These are phyloP conservation scores for Coregonus ussuriensis DNA, from an alignment of 2,797 vertebrate genomes.

Conservation along the genomic window DNA sequence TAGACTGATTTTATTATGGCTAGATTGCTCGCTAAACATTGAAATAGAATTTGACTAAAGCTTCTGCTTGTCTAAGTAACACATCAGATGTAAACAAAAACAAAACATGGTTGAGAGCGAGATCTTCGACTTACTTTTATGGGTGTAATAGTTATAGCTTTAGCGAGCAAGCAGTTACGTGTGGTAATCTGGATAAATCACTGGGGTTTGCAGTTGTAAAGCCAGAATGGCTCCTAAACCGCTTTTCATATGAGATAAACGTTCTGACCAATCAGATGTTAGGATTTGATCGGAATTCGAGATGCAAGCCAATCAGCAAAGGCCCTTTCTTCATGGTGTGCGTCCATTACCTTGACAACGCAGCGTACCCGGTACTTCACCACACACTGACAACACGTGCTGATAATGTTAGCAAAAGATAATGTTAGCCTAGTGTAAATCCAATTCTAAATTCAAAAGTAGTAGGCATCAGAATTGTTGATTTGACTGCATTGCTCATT, in stretches of 20 bases:
- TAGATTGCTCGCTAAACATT: neutral
- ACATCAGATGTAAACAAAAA: neutral
- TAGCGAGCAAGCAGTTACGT: neutral
- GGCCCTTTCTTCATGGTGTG: neutral
- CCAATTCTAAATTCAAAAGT: slow-evolving; percentile 1
- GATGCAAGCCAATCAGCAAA: slow-evolving; percentile 17
- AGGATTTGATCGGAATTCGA: neutral
- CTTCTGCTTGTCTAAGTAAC: neutral
- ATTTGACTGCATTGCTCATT: neutral
- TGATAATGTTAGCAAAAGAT: neutral
- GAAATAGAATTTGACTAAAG: neutral
- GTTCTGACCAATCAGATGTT: slow-evolving; percentile 21
- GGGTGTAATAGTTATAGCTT: neutral
- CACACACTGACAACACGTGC: slow-evolving; percentile 9
- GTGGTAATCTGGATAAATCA: neutral
- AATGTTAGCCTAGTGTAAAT: neutral
- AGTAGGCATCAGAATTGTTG: neutral
- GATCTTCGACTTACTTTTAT: neutral
- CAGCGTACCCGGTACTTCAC: neutral
- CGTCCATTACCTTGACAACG: slow-evolving; percentile 17
- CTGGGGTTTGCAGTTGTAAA: neutral
- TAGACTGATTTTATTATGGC: neutral
- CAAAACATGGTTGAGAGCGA: neutral
- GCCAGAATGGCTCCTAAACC: slow-evolving; percentile 8
- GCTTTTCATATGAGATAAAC: slow-evolving; percentile 18